Conservation (phyloP, 2,797 vertebrate species). For the Chrosomus eos region DNA sequence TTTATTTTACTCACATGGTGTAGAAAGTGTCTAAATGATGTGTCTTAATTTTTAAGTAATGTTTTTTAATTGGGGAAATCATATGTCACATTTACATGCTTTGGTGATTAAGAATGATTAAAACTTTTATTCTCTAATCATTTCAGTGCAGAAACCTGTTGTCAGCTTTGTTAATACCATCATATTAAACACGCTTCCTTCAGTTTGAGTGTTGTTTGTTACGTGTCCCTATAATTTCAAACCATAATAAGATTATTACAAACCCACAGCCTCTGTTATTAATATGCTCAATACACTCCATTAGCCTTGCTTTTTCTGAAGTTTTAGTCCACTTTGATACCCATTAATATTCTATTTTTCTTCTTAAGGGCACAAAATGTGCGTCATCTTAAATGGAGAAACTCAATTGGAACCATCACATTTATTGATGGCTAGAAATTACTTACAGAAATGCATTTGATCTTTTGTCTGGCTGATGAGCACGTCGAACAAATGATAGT, state of each 20-base stretch:
- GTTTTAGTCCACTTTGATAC: slow-evolving; percentile 69
- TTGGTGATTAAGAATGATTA: background rate
- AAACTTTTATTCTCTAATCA: too few relatives aligned
- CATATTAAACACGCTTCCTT: background rate
- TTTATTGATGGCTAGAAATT: slow-evolving; percentile 47
- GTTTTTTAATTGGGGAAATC: background rate
- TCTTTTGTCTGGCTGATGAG: slow-evolving; percentile 34
- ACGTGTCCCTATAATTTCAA: slow-evolving; percentile 68
- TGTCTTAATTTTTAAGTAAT: too few relatives aligned
- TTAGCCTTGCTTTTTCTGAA: slow-evolving; percentile 74
- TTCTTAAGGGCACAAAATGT: slow-evolving; percentile 58
- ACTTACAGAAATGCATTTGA: slow-evolving; percentile 47
- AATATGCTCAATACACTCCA: slow-evolving; percentile 81
- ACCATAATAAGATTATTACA: slow-evolving; percentile 75
- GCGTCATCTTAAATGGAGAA: slow-evolving; percentile 52
- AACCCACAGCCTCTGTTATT: slow-evolving; percentile 82
- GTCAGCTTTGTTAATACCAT: too few relatives aligned
- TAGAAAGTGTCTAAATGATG: background rate
- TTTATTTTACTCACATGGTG: background rate
- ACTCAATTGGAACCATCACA: slow-evolving; percentile 45
- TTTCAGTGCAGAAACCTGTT: too few relatives aligned
- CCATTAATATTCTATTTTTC: slow-evolving; percentile 76
- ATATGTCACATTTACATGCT: background rate
- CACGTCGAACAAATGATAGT: background rate
- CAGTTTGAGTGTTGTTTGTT: background rate